These are phyloP conservation scores for Cryptotermes secundus DNA, from an alignment of 1,140 invertebrate species.

Conservation along the genomic window DNA sequence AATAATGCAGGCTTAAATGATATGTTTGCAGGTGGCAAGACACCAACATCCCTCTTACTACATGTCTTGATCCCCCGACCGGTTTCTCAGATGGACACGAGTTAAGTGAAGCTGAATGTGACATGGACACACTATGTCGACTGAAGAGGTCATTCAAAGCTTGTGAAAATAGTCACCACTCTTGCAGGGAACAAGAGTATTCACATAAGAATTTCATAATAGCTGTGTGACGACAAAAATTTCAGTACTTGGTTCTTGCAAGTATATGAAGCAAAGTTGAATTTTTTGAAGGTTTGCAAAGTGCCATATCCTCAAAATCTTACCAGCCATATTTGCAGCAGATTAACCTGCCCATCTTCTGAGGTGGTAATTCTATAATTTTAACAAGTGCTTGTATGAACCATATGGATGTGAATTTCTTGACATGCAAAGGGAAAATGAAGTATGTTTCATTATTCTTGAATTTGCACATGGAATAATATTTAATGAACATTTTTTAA, in stretches of 20 bases:
- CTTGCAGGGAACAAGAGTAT: background rate
- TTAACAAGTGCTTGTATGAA: background rate
- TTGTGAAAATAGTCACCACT: conserved; percentile 28
- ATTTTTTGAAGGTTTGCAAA: background rate
- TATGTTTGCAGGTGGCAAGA: background rate
- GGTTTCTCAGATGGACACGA: conserved; percentile 43
- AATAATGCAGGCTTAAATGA: background rate
- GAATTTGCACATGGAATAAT: background rate
- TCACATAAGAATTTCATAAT: conserved; percentile 36
- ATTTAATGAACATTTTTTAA: background rate
- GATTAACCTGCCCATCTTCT: background rate
- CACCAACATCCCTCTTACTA: conserved; percentile 33
- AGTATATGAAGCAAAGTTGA: background rate
- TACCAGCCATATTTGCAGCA: background rate
- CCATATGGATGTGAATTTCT: background rate
- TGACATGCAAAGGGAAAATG: background rate
- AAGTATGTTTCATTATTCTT: background rate
- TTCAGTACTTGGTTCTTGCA: background rate
- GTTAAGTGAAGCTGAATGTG: conserved; percentile 43
- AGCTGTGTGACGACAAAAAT: conserved; percentile 33
- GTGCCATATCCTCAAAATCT: background rate
- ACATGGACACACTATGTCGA: conserved; percentile 39
- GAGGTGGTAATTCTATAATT: background rate
- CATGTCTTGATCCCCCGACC: conserved; percentile 41
- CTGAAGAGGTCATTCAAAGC: conserved; percentile 33